Base-by-base conservation (phyloP, 2,113 vertebrate species). In the Fulmarus glacialis region DNA sequence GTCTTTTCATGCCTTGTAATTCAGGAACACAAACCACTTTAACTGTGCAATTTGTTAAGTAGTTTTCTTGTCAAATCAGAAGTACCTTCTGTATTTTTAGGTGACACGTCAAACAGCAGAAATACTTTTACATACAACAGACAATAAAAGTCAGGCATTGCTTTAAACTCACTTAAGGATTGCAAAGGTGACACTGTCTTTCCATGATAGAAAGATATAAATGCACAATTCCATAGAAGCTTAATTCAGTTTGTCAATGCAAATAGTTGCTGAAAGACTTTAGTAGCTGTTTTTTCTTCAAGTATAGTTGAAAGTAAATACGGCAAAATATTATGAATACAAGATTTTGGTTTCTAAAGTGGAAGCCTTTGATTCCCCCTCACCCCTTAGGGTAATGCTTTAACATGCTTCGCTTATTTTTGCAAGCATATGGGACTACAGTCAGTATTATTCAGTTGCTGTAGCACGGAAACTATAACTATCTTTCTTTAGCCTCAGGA, bases 251-350 rank as follows among this genome's bases (percentile, higher is more conserved):
- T 92, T 92, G 50, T 88, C 89, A 96, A 71, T 95, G 71, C 67
- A 91, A 93, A 96, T 52, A 87, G 55, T 82, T 91, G 82, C 66
- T 91, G 70, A 91, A 95, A 89, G n/a, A 94, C 73, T 94, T 78
- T 45, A 85, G 38, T n/a, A 70, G 50, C 36, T 91, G 20, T 14
- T 78, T 95, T 94, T 85, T 40, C 53, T 93, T 90, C 32, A 78
- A 53, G 60, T 74, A 8, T 32, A 38, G 74, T 62, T 91, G 83
- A 85, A 72, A 94, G 92, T 85, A 97, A 92, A 68, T 79, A 73
- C 14, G 29, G 59, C 22, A 86, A 90, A 97, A 95, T 60, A 84
- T 81, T 79, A 59, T 40, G 38, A 89, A 79, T 82, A 36, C 72
- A 66, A 93, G 64, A 63, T 83, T 91, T 95, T 71, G 32, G 40